phyloP scores from a whole-genome alignment of 2,888 invertebrate genomes.

The Tridacna gigas region DNA sequence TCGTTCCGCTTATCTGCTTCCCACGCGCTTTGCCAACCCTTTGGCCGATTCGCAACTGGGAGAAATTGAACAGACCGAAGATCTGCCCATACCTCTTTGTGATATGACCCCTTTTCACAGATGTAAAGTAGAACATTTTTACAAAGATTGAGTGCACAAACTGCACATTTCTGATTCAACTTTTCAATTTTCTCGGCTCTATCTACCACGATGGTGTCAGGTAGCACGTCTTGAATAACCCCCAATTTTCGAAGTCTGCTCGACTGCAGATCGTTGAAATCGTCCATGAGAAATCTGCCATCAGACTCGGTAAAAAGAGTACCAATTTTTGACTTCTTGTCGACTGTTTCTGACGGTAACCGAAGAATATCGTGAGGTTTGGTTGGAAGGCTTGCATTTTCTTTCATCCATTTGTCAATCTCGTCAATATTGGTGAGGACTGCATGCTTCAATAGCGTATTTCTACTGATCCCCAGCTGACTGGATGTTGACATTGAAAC shows the following conservation, averaged over 20 bases:
- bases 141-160: constrained; percentile 28
- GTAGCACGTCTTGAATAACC: constrained; percentile 18
- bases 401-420: constrained; percentile 37
- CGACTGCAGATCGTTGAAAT: background rate
- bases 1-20: constrained; percentile 10
- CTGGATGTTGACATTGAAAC: constrained; percentile 3
- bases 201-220: constrained; percentile 17
- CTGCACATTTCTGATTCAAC: constrained; percentile 17
- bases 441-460: constrained; percentile 20
- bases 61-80: constrained; percentile 12
- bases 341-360: constrained; percentile 38
- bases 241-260: constrained; percentile 22
- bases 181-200: constrained; percentile 13
- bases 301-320: constrained; percentile 28
- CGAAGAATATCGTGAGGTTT: constrained; percentile 31
- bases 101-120: background rate
- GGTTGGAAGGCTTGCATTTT: constrained; percentile 48
- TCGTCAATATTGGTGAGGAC: background rate
- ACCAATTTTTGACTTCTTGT: constrained; percentile 19
- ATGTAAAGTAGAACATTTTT: constrained; percentile 25
- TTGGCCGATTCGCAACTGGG: constrained; percentile 20
- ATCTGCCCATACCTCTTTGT: background rate
- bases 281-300: constrained; percentile 28
- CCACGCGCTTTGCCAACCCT: constrained; percentile 41
- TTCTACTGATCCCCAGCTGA: constrained; percentile 2